Evolutionary conservation across 2,113 vertebrate species (phyloP), one percentile per base, ranked within the genome.

Genomic region (Onychorhynchus coronatus): DNA sequence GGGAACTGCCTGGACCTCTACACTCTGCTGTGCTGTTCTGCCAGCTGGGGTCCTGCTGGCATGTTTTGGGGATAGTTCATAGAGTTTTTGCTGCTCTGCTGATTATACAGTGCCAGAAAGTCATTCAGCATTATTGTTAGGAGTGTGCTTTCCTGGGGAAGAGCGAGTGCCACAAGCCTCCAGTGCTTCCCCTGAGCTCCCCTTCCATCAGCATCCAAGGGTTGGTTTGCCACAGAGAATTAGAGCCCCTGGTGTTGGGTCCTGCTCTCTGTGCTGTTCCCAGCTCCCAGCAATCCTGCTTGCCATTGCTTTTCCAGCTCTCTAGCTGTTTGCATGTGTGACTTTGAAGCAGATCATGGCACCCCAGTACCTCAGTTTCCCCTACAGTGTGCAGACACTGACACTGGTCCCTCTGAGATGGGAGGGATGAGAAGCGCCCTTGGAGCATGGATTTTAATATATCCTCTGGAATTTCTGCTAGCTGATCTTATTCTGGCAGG

Each of bases 401-500:
- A 23, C 33, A 19, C 20, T 0, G 0, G 7, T 58, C 27, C 62
- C 47, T 63, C 20, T 85, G 85, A 1, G 2, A 14, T n/a, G 44
- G 62, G 39, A 59, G 53, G 53, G 49, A 5, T 59, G 67, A 59
- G 47, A 9, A 42, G 33, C 1, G 14, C 47, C 61, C 31, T 66
- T 30, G 75, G 39, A 85, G 39, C 37, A 11, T 1, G 0, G 75
- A 14, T 42, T 4, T 25, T 23, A n/a, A 12, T 28, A 1, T 5
- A 10, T 52, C 55, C 35, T 61, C 68, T 76, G 76, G 22, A 10
- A 18, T 25, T 55, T 85, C 42, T 59, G 21, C 10, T n/a, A 27
- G 56, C 28, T 59, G 42, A 31, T 44, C 42, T 31, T 53, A 6
- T 20, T 75, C 67, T 37, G 31, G 33, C 20, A 59, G 72, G 56